Conservation (phyloP, 2,888 invertebrate species). For the Timema cristinae region DNA sequence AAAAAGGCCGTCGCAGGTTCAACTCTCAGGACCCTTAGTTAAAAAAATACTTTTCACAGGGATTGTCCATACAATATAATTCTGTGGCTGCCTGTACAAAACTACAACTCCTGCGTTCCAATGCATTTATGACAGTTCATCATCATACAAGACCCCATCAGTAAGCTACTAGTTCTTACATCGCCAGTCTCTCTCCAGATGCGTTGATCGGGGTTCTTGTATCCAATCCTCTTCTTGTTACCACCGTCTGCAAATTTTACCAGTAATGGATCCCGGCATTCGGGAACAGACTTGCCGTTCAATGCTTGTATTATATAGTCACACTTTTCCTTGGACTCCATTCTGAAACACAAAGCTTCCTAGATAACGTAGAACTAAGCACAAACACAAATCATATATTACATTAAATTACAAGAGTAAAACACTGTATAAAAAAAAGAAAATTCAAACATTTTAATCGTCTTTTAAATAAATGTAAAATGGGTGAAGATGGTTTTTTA, state of each 20-base stretch:
- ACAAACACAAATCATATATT: not conserved
- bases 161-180: conserved; percentile 35
- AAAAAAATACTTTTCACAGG: too few relatives aligned
- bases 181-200: conserved; percentile 52
- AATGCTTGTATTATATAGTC: conserved; percentile 93
- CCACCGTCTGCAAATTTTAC: conserved; percentile 98
- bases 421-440: conserved; percentile 10
- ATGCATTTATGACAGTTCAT: too few relatives aligned
- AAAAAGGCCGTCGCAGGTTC: too few relatives aligned
- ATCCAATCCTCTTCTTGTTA: conserved; percentile 76
- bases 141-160: too few relatives aligned
- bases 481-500: too few relatives aligned
- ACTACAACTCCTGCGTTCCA: too few relatives aligned
- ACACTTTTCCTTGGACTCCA: conserved; percentile 97
- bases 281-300: conserved; percentile 83
- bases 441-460: not conserved
- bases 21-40: too few relatives aligned
- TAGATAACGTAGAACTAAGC: not conserved
- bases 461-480: too few relatives aligned
- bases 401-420: conserved; percentile 10
- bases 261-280: conserved; percentile 87
- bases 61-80: too few relatives aligned
- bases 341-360: conserved; percentile 50
- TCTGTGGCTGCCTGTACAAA: too few relatives aligned
- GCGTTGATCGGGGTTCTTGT: conserved; percentile 46